Evolutionary conservation across 2,888 invertebrate genomes (phyloP).

Genomic region (Lithosia quadra): DNA sequence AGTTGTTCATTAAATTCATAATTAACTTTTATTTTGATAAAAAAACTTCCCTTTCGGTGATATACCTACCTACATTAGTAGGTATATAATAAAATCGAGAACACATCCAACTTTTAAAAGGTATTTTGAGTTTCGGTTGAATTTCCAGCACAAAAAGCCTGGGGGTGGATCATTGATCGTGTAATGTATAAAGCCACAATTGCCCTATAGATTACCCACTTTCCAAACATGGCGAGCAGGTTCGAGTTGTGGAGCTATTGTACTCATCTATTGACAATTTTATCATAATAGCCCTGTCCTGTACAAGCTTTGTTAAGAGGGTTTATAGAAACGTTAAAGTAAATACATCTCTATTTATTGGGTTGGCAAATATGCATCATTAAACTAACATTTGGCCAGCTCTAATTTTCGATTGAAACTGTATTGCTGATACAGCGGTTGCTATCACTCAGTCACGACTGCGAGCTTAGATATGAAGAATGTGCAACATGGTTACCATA

Average conservation of each 20-base stretch:
- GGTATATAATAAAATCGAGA: not conserved
- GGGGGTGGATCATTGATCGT: not conserved
- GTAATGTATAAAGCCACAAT: slow-evolving; percentile 1
- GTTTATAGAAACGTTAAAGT: not conserved
- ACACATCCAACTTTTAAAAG: not conserved
- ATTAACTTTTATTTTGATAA: too few relatives aligned
- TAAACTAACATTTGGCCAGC: not conserved
- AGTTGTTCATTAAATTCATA: too few relatives aligned
- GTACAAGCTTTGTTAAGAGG: not conserved
- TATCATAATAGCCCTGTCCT: not conserved
- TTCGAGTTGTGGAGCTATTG: not conserved
- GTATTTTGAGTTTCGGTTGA: not conserved
- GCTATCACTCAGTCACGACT: too few relatives aligned
- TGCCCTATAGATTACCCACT: slow-evolving; percentile 4
- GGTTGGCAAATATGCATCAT: not conserved
- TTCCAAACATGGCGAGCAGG: slow-evolving; percentile 1
- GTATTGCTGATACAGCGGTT: too few relatives aligned
- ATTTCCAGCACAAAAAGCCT: not conserved
- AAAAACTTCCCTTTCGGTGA: too few relatives aligned
- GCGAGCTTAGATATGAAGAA: too few relatives aligned
- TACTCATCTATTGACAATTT: not conserved
- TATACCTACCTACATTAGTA: too few relatives aligned
- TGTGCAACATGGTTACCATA: too few relatives aligned
- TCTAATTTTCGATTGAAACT: not conserved
- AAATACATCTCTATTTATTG: not conserved